Evolutionary conservation across 2,113 vertebrate genomes (phyloP), one percentile per base, ranked within the genome.

Genomic region (Toxotes jaculatrix): DNA sequence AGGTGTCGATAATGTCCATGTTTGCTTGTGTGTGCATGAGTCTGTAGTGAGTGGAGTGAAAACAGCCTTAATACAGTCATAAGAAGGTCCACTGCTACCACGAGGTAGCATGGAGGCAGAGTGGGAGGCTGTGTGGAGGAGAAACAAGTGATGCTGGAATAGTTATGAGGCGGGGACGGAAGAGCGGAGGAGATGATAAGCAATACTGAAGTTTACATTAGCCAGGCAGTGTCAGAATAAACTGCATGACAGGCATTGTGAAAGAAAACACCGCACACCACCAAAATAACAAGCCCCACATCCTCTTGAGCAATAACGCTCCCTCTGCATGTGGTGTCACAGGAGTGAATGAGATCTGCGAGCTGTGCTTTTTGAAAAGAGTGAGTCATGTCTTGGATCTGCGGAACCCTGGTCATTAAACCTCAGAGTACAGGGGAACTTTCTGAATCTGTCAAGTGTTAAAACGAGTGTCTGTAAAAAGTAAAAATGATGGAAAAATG

Each of bases 171-270:
- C 14, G 68, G 17, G 6, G 13, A 65, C 0, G 11, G 13, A 32
- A 38, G 45, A 67, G 42, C 11, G 4, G 17, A 57, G 56, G 69
- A 77, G 65, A 75, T 79, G 32, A 82, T 53, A n/a, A 72, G 80
- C 65, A 86, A 66, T 32, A 40, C 51, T 79, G 43, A 80, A 72
- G 64, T 74, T 82, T 66, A 83, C 53, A 82, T 77, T 55, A 84
- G 31, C 14, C 59, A 84, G 66, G 49, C 67, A 68, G 23, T 36
- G 64, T 72, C 59, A 81, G 67, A 79, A 79, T 75, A 67, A 73
- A 66, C n/a, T 69, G 31, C 49, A 71, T 42, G 70, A 79, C 63
- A 77, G 49, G 74, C 32, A 47, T 38, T 21, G 57, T 57, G 59
- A 80, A n/a, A 45, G 21, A 74, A 72, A 86, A 63, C 43, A 79